Percentiles rank a stretch among this genome's conserved stretches.
These are phyloP conservation scores for Microcebus murinus DNA, from an alignment of 2,113 vertebrate species.

Conservation along the genomic window DNA sequence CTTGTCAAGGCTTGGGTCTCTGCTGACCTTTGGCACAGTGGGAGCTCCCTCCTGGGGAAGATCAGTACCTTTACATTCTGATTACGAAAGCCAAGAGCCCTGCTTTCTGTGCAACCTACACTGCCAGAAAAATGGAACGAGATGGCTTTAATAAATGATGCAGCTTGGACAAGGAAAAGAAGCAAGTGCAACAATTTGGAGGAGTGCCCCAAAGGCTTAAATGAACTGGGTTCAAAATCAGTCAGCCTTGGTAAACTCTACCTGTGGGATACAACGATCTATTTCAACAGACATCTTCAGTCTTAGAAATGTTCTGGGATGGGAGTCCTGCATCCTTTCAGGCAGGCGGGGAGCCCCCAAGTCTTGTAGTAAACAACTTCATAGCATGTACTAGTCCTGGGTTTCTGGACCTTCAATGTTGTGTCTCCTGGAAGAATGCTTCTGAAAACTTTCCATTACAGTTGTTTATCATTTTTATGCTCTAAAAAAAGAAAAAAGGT, in stretches of 20 bases:
- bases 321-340: background rate
- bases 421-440: slow-evolving; percentile 14
- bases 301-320: background rate
- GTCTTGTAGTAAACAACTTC: background rate
- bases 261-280: background rate
- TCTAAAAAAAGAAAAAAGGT: background rate
- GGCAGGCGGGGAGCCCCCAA: background rate
- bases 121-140: background rate
- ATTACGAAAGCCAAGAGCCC: background rate
- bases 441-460: slow-evolving; percentile 24
- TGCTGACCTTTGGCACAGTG: background rate
- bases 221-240: background rate
- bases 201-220: background rate
- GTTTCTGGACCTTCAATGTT: background rate
- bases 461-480: background rate
- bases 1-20: background rate
- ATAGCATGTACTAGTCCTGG: background rate
- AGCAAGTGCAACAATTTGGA: background rate
- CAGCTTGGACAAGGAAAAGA: background rate
- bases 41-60: background rate
- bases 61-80: background rate
- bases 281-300: background rate
- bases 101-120: background rate
- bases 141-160: background rate
- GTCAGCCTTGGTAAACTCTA: background rate